phyloP scores from a whole-genome alignment of 2,888 invertebrate species.

The Watsonalla binaria region DNA sequence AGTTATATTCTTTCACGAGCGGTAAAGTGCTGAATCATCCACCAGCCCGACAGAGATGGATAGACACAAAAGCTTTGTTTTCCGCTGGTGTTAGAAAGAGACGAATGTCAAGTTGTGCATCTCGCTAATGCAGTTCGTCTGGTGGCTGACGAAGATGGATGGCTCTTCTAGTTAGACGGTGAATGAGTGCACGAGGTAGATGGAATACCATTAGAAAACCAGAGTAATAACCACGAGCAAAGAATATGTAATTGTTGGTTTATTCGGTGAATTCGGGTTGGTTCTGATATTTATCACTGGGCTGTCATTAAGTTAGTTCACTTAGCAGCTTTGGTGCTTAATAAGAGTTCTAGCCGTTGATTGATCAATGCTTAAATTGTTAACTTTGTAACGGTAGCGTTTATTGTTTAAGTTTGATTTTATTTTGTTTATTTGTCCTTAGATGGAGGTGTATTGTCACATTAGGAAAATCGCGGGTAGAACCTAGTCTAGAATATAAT shows the following conservation, averaged over 20 bases:
- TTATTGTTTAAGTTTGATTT: no score
- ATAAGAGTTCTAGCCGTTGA: no score
- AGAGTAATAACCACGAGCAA: constrained; percentile 13
- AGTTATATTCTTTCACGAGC: constrained; percentile 42
- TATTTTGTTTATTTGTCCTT: no score
- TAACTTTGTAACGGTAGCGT: no score
- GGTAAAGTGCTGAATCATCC: constrained; percentile 64
- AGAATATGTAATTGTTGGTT: not conserved
- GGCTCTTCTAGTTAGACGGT: constrained; percentile 53
- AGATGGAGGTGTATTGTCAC: no score
- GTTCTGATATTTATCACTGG: not conserved
- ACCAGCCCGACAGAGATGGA: constrained; percentile 48
- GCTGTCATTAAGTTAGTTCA: not conserved
- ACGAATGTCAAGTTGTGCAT: constrained; percentile 34
- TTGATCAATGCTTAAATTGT: no score
- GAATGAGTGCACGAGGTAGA: constrained; percentile 50
- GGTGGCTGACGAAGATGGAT: constrained; percentile 71
- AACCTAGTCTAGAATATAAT: no score
- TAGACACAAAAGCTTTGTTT: constrained; percentile 28
- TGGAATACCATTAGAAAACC: constrained; percentile 29
- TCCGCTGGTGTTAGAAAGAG: constrained; percentile 40
- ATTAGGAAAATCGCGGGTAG: no score
- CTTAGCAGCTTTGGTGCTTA: not conserved
- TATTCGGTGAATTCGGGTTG: not conserved
- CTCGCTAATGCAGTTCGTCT: constrained; percentile 67